Evolutionary conservation across 2,113 vertebrate species (phyloP).

Genomic region (Rhodinocichla rosea): DNA sequence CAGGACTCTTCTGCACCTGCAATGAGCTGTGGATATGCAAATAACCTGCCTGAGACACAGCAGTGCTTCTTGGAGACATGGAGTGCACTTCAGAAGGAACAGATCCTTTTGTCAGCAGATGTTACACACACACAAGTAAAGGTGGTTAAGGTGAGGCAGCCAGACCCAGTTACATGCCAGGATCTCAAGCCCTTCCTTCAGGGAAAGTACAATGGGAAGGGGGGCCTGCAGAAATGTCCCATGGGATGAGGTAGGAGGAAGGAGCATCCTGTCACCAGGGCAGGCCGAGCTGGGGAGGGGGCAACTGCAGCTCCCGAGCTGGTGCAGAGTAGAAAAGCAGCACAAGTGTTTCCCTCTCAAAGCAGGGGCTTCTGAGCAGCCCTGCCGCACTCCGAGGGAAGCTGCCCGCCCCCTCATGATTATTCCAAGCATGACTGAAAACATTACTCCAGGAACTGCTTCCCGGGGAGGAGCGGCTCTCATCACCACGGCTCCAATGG

Average conservation of each 20-base stretch:
- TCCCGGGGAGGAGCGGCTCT: not conserved
- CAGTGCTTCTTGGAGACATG: not conserved
- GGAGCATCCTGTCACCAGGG: not conserved
- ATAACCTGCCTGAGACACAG: not conserved
- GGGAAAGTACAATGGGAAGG: not conserved
- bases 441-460: not conserved
- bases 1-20: not conserved
- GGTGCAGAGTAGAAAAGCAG: not conserved
- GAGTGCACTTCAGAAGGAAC: not conserved
- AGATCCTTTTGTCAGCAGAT: not conserved
- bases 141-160: not conserved
- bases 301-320: not conserved
- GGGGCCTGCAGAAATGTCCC: not conserved
- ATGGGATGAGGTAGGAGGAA: not conserved
- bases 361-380: not conserved
- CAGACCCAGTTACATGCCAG: not conserved
- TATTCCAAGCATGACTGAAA: not conserved
- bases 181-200: not conserved
- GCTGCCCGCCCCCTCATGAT: not conserved
- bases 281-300: not conserved
- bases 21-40: not conserved
- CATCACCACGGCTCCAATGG: accelerated
- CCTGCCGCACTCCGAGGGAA: not conserved
- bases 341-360: not conserved
- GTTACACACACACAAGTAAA: not conserved